Percentiles rank a stretch among this genome's conserved stretches.
Conservation (phyloP, 1,140 invertebrate species). For the Formica selysi region DNA sequence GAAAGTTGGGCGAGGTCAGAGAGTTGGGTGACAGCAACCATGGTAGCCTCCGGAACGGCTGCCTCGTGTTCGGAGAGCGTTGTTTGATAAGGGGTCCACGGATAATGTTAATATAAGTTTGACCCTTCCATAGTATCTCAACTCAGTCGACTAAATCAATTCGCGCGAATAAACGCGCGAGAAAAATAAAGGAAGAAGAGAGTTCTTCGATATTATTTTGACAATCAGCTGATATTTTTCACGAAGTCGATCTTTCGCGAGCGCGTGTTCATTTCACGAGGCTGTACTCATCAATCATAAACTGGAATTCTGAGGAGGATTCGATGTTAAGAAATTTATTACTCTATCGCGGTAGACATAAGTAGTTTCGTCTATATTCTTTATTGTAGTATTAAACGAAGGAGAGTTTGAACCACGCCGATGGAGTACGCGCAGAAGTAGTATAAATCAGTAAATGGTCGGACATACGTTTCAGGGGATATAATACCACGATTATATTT, state of each 20-base stretch:
- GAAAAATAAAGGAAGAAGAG: neutral
- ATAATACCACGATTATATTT: neutral
- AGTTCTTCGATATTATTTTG: neutral
- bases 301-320: neutral
- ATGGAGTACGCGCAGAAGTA: neutral
- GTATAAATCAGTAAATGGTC: conserved; percentile 30
- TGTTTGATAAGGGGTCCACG: conserved; percentile 36
- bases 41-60: conserved; percentile 25
- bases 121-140: neutral
- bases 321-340: conserved; percentile 16
- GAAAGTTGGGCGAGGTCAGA: no score
- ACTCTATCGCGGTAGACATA: neutral
- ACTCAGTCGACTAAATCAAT: conserved; percentile 25
- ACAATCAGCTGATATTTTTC: neutral
- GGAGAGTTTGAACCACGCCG: neutral
- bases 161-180: neutral
- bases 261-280: neutral
- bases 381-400: neutral
- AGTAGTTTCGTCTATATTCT: neutral
- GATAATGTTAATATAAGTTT: conserved; percentile 32
- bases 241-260: neutral
- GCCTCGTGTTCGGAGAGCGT: conserved; percentile 14
- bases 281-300: neutral
- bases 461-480: neutral
- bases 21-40: conserved; percentile 1